Evolutionary conservation across 1,140 invertebrate species (phyloP).

Genomic region (Drosophila azteca): DNA sequence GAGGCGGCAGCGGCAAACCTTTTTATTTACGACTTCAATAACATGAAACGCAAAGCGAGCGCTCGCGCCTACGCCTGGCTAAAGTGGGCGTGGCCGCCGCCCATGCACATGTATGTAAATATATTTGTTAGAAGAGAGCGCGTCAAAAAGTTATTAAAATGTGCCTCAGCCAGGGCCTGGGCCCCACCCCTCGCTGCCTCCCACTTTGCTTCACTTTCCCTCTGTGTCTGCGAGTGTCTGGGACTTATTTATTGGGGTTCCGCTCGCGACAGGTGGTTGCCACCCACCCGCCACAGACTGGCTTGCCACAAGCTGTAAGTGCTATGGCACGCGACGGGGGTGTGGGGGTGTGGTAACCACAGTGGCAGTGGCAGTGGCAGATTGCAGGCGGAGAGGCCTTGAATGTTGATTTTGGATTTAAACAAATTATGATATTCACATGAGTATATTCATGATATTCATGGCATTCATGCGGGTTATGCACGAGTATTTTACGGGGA

Average conservation of each 20-base stretch:
- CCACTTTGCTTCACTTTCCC: constrained; percentile 10
- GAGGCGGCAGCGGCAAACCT: constrained; percentile 25
- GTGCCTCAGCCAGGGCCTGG: no score
- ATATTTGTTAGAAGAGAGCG: constrained; percentile 12
- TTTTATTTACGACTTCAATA: constrained; percentile 82
- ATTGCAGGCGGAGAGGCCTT: no score
- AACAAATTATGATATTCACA: no score
- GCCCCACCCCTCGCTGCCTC: not conserved
- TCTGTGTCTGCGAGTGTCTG: constrained; percentile 32
- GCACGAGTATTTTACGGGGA: no score
- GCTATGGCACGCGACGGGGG: not conserved
- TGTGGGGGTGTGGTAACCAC: constrained; percentile 2
- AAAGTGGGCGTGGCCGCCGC: constrained; percentile 22
- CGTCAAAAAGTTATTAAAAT: constrained; percentile 77
- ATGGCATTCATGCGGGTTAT: no score
- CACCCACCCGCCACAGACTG: constrained; percentile 33
- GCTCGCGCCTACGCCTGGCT: constrained; percentile 25
- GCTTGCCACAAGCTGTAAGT: constrained; percentile 34
- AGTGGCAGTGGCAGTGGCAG: no score
- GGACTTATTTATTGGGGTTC: constrained; percentile 56
- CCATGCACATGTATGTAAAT: not conserved
- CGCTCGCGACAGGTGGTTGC: constrained; percentile 75
- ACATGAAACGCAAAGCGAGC: constrained; percentile 36
- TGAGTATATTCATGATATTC: no score
- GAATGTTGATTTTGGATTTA: no score